Evolutionary conservation across 2,797 vertebrate species (phyloP).

Genomic region (Heliangelus exortis): DNA sequence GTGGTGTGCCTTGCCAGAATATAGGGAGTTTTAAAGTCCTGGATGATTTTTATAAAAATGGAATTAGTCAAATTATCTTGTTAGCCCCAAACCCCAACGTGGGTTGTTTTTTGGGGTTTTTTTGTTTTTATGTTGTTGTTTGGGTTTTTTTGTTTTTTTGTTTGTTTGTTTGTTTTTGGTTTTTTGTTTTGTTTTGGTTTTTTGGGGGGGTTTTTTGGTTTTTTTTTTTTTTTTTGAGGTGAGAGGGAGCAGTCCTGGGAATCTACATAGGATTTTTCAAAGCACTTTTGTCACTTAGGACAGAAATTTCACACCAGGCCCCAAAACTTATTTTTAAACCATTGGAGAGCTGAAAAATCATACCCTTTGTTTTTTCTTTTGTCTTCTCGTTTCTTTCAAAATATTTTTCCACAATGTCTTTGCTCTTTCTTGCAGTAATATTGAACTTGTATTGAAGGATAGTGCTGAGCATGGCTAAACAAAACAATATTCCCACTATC

Average conservation of each 20-base stretch:
- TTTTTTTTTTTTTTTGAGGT: not conserved
- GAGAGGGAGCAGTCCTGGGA: not conserved
- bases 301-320: not conserved
- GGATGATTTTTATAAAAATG: not conserved
- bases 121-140: too few relatives aligned
- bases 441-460: not conserved
- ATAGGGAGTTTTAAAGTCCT: not conserved
- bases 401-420: not conserved
- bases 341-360: not conserved
- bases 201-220: too few relatives aligned
- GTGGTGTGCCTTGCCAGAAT: not conserved
- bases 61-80: not conserved
- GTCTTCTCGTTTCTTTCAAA: not conserved
- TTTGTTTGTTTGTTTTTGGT: too few relatives aligned
- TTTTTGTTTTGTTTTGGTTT: too few relatives aligned
- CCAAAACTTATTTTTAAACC: not conserved
- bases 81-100: not conserved
- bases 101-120: too few relatives aligned
- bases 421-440: rapidly evolving
- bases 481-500: not conserved
- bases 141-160: too few relatives aligned
- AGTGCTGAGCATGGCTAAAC: not conserved
- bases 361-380: not conserved
- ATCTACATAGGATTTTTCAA: not conserved
- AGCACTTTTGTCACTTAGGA: not conserved